phyloP scores from a whole-genome alignment of 2,113 vertebrate genomes.

The Cnemophilus loriae region DNA sequence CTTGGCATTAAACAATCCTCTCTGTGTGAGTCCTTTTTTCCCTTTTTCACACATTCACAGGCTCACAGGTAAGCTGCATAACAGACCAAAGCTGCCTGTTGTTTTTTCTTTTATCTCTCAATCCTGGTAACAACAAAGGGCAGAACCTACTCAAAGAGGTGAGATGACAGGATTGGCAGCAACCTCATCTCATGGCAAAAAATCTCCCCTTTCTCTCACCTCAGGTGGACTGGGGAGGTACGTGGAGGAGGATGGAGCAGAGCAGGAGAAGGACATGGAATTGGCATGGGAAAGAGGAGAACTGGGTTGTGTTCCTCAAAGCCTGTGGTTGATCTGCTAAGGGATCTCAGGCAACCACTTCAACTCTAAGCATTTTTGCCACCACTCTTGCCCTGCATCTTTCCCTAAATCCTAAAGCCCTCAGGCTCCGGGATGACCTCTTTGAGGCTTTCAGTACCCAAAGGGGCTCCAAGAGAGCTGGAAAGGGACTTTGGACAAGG shows the following conservation, averaged over 20 bases:
- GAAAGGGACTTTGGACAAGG: not conserved
- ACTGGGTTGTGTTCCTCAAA: not conserved
- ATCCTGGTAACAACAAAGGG: not conserved
- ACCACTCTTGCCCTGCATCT: not conserved
- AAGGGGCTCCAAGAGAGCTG: not conserved
- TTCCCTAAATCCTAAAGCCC: not conserved
- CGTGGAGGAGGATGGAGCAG: accelerated
- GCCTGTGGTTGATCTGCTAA: not conserved
- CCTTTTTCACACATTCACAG: not conserved
- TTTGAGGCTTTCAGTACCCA: not conserved
- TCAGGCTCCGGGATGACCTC: not conserved
- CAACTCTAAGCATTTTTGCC: not conserved
- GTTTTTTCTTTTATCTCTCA: not conserved
- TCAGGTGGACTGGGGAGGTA: not conserved
- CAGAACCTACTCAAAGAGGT: not conserved
- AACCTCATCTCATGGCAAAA: not conserved
- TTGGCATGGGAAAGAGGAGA: not conserved
- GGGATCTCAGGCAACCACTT: not conserved
- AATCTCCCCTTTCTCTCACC: not conserved
- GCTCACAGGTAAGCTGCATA: not conserved
- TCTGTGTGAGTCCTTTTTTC: not conserved
- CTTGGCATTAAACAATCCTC: not conserved
- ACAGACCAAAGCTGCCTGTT: not conserved
- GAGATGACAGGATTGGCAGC: not conserved
- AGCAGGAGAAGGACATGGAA: not conserved